Evolutionary conservation across 2,888 invertebrate genomes (phyloP).

Genomic region (Agrenia bidenticulata): DNA sequence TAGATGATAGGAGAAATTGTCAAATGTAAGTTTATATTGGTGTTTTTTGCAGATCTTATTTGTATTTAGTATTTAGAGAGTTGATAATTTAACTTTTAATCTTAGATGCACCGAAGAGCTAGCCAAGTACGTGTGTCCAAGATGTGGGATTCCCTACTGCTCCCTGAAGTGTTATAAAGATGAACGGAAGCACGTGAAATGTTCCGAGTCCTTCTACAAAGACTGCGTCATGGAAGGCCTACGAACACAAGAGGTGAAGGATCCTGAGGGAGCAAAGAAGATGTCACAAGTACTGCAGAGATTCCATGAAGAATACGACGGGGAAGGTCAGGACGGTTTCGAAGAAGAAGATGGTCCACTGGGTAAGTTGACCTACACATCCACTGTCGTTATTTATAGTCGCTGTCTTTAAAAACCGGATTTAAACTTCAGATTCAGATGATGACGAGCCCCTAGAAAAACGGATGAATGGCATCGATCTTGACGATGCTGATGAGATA

Average conservation of each 20-base stretch:
- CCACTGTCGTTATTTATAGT: no score
- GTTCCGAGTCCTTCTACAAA: constrained; percentile 49
- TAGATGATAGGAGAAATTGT: no score
- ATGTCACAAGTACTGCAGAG: constrained; percentile 45
- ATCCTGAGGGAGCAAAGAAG: constrained; percentile 23
- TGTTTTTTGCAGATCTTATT: no score
- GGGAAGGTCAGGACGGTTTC: constrained; percentile 14
- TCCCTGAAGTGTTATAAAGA: constrained; percentile 46
- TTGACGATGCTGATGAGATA: constrained; percentile 48
- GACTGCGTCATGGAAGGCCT: constrained; percentile 44
- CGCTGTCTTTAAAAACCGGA: not conserved
- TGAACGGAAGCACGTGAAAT: constrained; percentile 45
- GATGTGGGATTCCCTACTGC: constrained; percentile 50
- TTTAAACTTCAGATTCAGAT: constrained; percentile 45
- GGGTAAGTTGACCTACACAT: no score
- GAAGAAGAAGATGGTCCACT: constrained; percentile 12
- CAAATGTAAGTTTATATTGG: no score
- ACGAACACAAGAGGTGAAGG: constrained; percentile 24
- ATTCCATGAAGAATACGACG: constrained; percentile 32
- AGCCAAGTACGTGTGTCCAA: constrained; percentile 47
- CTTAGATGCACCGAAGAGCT: constrained; percentile 35
- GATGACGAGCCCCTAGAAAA: constrained; percentile 48
- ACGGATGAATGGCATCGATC: constrained; percentile 42
- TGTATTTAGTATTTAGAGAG: no score
- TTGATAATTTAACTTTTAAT: no score